These are phyloP conservation scores for Cynodonichthys magdalenae DNA, from an alignment of 2,797 vertebrate species.

Conservation along the genomic window DNA sequence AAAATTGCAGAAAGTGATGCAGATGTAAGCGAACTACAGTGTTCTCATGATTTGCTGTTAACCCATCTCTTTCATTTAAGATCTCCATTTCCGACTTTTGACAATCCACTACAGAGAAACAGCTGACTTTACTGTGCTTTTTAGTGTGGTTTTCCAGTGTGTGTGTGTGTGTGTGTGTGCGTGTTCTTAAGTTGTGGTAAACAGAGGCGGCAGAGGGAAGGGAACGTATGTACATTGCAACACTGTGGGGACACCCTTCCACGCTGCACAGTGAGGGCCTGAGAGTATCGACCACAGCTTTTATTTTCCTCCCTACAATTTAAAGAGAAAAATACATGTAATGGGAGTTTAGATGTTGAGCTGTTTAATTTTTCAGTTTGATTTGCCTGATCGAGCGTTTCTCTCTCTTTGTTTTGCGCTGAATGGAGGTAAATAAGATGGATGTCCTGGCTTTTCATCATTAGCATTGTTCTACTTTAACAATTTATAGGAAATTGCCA, in stretches of 20 bases:
- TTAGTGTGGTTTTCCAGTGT: slow-evolving; percentile 44
- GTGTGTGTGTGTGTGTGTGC: slow-evolving; percentile 50
- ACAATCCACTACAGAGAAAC: slow-evolving; percentile 61
- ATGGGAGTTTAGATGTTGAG: slow-evolving; percentile 82
- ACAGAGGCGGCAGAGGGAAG: slow-evolving; percentile 68
- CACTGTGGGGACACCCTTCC: slow-evolving; percentile 74
- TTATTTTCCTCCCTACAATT: slow-evolving; percentile 81
- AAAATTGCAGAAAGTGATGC: slow-evolving; percentile 96
- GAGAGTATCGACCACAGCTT: slow-evolving; percentile 76
- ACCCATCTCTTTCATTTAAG: slow-evolving; percentile 48
- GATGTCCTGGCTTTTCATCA: slow-evolving; percentile 84
- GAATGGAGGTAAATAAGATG: slow-evolving; percentile 84
- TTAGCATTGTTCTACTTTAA: slow-evolving; percentile 87
- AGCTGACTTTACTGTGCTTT: slow-evolving; percentile 57
- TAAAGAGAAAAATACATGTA: slow-evolving; percentile 87
- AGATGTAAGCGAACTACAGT: slow-evolving; percentile 87
- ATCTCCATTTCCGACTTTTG: slow-evolving; percentile 54
- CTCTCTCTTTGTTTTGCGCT: slow-evolving; percentile 74
- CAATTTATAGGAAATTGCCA: slow-evolving; percentile 86
- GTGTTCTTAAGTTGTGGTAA: slow-evolving; percentile 73
- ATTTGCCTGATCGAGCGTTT: slow-evolving; percentile 76
- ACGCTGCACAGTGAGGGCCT: slow-evolving; percentile 67
- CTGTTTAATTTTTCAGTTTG: slow-evolving; percentile 87
- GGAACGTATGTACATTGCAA: slow-evolving; percentile 66
- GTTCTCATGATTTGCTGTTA: slow-evolving; percentile 48